Base-by-base conservation (phyloP, 2,113 vertebrate genomes). In the Cephalopterus ornatus region DNA sequence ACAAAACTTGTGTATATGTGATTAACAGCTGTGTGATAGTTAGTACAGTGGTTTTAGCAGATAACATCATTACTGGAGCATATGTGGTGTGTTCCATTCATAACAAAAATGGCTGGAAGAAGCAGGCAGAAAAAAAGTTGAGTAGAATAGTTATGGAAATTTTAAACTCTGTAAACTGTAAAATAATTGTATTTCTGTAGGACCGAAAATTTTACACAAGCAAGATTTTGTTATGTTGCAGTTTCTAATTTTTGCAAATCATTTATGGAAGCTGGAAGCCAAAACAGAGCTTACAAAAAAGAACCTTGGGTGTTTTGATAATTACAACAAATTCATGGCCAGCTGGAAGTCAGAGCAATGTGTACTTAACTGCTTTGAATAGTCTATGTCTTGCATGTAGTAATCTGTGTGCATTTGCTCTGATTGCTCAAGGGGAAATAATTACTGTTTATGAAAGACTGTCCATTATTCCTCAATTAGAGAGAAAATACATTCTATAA, bases 381-480 rank as follows among this genome's bases (percentile, higher is more conserved):
- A 66, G 27, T 68, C 72, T 65, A 7, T 85, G 62, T 89, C 94
- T 96, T 74, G 66, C 76, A 53, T 86, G 49, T 44, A 80, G 24
- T 68, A 84, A 55, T 91, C 59, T 94, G 50, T 77, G 72, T 23
- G 49, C 70, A 91, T 94, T 94, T 94, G 11, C 55, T 92, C 46
- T 94, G 84, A 92, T 81, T 97, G 65, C 87, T 92, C 84, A 92
- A 94, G 50, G 65, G 80, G 80, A 96, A 92, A 91, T 89, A 77
- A 92, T 89, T 91, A 81, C 59, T 91, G 59, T 92, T 94, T 96
- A 77, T 71, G 63, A 92, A 94, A 92, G 67, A 92, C 62, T 92
- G 37, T 74, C 80, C 32, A 62, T 97, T 96, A 77, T 92, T 83
- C 12, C 6, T 24, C 39, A 94, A 80, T 95, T 86, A 89, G 28